phyloP scores from a whole-genome alignment of 2,113 vertebrate species.

The Picathartes gymnocephalus region DNA sequence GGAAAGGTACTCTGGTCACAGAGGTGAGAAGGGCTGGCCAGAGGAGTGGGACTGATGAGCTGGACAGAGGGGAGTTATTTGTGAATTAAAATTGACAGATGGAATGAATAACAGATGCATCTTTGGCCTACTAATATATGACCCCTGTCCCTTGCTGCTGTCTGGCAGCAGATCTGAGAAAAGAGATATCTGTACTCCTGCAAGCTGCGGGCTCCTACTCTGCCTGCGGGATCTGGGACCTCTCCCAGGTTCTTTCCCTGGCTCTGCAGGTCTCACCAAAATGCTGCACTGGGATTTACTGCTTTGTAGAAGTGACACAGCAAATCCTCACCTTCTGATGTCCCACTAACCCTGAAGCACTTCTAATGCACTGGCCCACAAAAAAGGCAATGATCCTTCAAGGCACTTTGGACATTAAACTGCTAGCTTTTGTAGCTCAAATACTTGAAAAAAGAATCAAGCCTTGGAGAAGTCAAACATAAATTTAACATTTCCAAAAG shows the following conservation, averaged over 20 bases:
- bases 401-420: background rate
- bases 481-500: background rate
- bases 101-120: background rate
- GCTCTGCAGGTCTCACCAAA: background rate
- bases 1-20: background rate
- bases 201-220: background rate
- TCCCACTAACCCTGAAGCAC: background rate
- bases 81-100: background rate
- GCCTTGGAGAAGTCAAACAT: background rate
- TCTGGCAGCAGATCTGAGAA: background rate
- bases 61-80: background rate
- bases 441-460: background rate
- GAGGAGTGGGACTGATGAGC: background rate
- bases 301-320: background rate
- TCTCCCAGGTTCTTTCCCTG: rapidly evolving
- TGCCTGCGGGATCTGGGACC: background rate
- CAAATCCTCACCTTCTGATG: background rate
- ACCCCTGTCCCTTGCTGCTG: background rate
- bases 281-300: background rate
- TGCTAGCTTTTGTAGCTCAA: background rate
- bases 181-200: background rate
- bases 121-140: rapidly evolving
- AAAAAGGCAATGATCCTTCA: background rate
- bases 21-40: background rate
- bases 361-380: background rate